Evolutionary conservation across 37 sponge, comb jelly and placozoan genomes (phyloP).

Genomic region (Beroe ovata): DNA sequence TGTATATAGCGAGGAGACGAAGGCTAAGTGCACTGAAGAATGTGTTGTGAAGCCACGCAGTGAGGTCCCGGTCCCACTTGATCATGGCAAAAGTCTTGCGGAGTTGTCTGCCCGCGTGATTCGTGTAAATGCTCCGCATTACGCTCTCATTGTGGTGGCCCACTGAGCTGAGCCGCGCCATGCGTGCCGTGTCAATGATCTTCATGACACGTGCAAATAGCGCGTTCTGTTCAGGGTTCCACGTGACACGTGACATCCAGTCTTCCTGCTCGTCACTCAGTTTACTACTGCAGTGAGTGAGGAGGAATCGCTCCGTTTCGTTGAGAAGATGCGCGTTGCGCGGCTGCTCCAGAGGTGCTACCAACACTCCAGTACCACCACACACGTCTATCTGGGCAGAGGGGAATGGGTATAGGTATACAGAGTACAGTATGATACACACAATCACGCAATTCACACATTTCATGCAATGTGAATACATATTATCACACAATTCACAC

Average conservation of each 20-base stretch:
- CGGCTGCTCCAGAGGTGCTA: slow-evolving; percentile 25
- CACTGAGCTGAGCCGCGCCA: slow-evolving; percentile 64
- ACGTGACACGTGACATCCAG: slow-evolving; percentile 67
- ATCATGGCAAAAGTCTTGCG: slow-evolving; percentile 61
- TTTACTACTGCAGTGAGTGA: slow-evolving; percentile 54
- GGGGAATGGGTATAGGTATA: too few relatives aligned
- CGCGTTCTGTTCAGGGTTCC: slow-evolving; percentile 58
- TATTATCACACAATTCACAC: too few relatives aligned
- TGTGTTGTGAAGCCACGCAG: slow-evolving; percentile 52
- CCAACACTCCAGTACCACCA: not conserved
- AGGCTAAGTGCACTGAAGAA: slow-evolving; percentile 53
- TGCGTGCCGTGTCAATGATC: slow-evolving; percentile 61
- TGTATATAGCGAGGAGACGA: slow-evolving; percentile 47
- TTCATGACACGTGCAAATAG: slow-evolving; percentile 67
- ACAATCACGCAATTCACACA: too few relatives aligned
- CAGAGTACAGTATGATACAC: too few relatives aligned
- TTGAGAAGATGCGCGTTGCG: slow-evolving; percentile 54
- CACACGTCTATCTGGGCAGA: slow-evolving; percentile 32
- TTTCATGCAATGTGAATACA: too few relatives aligned
- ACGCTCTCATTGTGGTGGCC: slow-evolving; percentile 53
- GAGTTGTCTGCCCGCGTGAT: slow-evolving; percentile 54
- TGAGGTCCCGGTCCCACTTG: slow-evolving; percentile 59
- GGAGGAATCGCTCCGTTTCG: slow-evolving; percentile 66
- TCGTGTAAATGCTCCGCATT: slow-evolving; percentile 45
- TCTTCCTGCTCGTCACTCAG: slow-evolving; percentile 64